Evolutionary conservation across 2,888 invertebrate species (phyloP).

Genomic region (Cybosia mesomella): DNA sequence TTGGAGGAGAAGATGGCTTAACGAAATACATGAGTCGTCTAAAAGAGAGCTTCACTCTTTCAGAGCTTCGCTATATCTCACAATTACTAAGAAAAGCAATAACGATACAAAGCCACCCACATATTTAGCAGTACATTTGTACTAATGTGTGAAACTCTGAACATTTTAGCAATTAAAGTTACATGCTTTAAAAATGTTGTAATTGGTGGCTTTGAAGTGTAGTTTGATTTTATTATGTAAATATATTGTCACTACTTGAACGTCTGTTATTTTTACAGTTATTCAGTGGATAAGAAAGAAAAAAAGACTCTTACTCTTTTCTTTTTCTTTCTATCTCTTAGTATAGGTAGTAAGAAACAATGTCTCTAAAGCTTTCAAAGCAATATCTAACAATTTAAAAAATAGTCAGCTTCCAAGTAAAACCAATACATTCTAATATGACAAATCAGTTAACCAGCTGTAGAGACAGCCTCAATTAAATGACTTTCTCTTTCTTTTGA

Average conservation of each 20-base stretch:
- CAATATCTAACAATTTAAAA: neutral
- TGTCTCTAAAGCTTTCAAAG: neutral
- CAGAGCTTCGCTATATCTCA: no score
- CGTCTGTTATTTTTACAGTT: neutral
- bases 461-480: slow-evolving; percentile 34
- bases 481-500: slow-evolving; percentile 43
- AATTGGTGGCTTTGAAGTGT: neutral
- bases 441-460: slow-evolving; percentile 34
- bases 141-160: neutral
- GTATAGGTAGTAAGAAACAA: no score
- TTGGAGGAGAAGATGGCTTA: no score
- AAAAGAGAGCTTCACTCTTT: no score
- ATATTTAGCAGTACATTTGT: neutral
- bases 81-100: neutral
- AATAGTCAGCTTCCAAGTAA: no score
- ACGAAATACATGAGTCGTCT: no score
- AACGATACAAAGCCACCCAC: neutral
- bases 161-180: neutral
- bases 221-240: neutral
- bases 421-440: slow-evolving; percentile 14
- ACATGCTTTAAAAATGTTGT: neutral
- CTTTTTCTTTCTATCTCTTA: no score
- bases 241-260: neutral
- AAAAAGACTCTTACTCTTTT: no score
- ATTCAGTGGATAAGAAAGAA: neutral